Percentiles rank a stretch among this genome's conserved stretches.
phyloP scores from a whole-genome alignment of 1,140 invertebrate species.

The Saccostrea glomerata region DNA sequence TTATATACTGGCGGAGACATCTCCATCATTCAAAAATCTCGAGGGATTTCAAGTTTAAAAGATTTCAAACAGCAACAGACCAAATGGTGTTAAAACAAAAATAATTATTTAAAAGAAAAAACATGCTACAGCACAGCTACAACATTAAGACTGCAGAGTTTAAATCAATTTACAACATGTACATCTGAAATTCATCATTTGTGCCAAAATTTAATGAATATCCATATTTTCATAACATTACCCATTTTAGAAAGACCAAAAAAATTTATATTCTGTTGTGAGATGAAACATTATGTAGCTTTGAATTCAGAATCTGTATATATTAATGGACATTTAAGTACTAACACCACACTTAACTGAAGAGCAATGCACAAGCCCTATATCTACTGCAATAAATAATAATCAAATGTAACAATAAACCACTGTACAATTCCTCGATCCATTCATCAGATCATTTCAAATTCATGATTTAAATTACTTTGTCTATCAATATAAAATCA shows the following conservation, averaged over 20 bases:
- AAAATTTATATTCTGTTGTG: neutral
- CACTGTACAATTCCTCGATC: constrained; percentile 24
- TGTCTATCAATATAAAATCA: neutral
- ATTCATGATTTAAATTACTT: no score
- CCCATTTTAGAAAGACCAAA: neutral
- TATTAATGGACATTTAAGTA: neutral
- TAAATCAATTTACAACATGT: neutral
- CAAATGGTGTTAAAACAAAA: neutral
- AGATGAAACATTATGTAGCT: neutral
- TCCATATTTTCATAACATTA: neutral
- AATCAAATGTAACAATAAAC: constrained; percentile 9
- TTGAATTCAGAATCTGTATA: neutral
- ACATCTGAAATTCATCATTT: neutral
- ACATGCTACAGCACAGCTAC: neutral
- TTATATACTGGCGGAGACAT: neutral
- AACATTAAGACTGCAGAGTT: neutral
- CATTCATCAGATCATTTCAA: neutral
- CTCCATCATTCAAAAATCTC: neutral
- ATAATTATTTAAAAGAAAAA: neutral
- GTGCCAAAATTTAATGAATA: no score
- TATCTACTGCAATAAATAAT: constrained; percentile 34
- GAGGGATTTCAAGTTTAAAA: neutral
- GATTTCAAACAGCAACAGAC: constrained; percentile 14
- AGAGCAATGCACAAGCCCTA: constrained; percentile 14
- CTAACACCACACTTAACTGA: constrained; percentile 11